These are phyloP conservation scores for Meandrusa payeni DNA, from an alignment of 2,888 invertebrate species.

Conservation along the genomic window DNA sequence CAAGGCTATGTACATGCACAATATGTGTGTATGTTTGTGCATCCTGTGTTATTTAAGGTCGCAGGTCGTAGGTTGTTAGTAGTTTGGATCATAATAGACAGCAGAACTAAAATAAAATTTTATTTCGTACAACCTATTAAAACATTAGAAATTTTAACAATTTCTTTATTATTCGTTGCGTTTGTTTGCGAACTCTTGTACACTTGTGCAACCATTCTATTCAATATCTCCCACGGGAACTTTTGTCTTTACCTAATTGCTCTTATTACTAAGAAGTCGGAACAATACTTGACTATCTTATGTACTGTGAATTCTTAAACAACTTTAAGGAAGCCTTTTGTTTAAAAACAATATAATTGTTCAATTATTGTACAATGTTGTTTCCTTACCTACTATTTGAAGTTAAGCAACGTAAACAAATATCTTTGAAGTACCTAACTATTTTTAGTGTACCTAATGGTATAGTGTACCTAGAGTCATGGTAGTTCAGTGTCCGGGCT, in stretches of 20 bases:
- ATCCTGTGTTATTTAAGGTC: too few relatives aligned
- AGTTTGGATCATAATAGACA: too few relatives aligned
- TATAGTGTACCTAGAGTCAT: too few relatives aligned
- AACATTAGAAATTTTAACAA: conserved; percentile 6
- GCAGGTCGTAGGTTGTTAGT: too few relatives aligned
- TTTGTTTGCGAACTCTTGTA: conserved; percentile 9
- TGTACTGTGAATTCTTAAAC: neutral
- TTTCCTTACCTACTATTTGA: neutral
- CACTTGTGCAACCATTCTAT: conserved; percentile 14
- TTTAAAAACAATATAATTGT: neutral
- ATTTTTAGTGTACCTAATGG: too few relatives aligned
- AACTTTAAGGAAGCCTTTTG: conserved; percentile 2
- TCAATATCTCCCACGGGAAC: conserved; percentile 12
- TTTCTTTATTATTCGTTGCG: neutral
- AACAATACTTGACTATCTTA: conserved; percentile 5
- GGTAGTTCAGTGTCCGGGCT: too few relatives aligned
- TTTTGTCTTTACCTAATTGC: conserved; percentile 12
- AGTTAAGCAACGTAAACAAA: too few relatives aligned
- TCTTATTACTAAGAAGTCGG: conserved; percentile 7
- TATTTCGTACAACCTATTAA: too few relatives aligned
- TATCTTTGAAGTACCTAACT: too few relatives aligned
- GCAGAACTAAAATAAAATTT: too few relatives aligned
- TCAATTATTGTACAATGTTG: neutral
- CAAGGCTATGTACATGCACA: too few relatives aligned
- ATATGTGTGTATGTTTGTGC: too few relatives aligned